These are phyloP conservation scores for Heterotis niloticus DNA, from an alignment of 2,113 vertebrate species.

Conservation along the genomic window DNA sequence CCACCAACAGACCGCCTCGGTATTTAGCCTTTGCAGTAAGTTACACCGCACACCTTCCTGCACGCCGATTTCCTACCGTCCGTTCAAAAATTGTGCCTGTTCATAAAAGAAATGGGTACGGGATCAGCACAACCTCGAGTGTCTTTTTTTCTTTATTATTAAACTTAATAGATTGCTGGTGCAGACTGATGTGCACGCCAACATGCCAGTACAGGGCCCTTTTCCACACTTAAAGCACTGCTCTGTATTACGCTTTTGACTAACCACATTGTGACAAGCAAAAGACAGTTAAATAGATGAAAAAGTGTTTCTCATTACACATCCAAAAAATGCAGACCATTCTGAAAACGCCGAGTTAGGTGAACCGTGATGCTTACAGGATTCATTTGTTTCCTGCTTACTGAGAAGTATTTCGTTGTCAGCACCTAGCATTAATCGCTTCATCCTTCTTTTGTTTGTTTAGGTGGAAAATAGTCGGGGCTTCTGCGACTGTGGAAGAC, in stretches of 20 bases:
- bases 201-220: too few relatives aligned
- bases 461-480: slow-evolving; percentile 30
- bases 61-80: neutral
- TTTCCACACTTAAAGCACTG: too few relatives aligned
- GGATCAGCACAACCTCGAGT: too few relatives aligned
- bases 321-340: too few relatives aligned
- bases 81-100: neutral
- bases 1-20: neutral
- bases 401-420: slow-evolving; percentile 29
- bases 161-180: too few relatives aligned
- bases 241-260: too few relatives aligned
- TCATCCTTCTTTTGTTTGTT: slow-evolving; percentile 15
- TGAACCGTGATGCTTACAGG: slow-evolving; percentile 36
- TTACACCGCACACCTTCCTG: neutral
- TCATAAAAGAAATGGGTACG: too few relatives aligned
- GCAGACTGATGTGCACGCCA: too few relatives aligned
- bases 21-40: neutral
- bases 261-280: neutral
- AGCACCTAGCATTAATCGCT: slow-evolving; percentile 21
- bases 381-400: slow-evolving; percentile 38
- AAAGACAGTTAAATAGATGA: neutral
- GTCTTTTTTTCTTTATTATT: too few relatives aligned
- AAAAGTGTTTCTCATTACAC: too few relatives aligned
- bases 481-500: slow-evolving; percentile 13
- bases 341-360: neutral